phyloP scores from a whole-genome alignment of 2,888 invertebrate species.

The Pheosia gnoma region DNA sequence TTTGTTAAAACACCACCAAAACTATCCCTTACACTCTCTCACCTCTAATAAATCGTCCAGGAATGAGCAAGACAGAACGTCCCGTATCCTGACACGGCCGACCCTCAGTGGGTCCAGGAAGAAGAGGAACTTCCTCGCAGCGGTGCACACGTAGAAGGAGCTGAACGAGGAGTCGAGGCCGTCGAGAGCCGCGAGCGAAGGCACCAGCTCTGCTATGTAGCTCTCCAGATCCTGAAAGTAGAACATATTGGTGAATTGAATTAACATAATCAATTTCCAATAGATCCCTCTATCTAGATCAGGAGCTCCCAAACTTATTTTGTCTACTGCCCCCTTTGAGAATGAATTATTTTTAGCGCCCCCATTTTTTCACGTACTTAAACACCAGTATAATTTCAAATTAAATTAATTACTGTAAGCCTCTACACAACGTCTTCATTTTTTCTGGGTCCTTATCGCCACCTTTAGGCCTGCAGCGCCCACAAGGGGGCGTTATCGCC shows the following conservation, averaged over 20 bases:
- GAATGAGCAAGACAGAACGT: slow-evolving; percentile 95
- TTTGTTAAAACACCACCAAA: neutral
- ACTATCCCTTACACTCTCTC: slow-evolving; percentile 24
- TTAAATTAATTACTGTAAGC: too few relatives aligned
- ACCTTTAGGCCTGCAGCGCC: too few relatives aligned
- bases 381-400: too few relatives aligned
- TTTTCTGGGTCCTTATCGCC: neutral
- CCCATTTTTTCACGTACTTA: too few relatives aligned
- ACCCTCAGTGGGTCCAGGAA: slow-evolving; percentile 95
- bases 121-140: slow-evolving; percentile 97
- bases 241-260: too few relatives aligned
- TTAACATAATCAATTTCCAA: too few relatives aligned
- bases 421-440: neutral
- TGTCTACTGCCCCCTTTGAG: too few relatives aligned
- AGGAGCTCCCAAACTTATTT: too few relatives aligned
- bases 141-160: slow-evolving; percentile 98
- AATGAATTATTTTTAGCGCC: too few relatives aligned
- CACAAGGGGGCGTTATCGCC: too few relatives aligned
- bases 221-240: slow-evolving; percentile 92
- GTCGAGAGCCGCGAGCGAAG: slow-evolving; percentile 94
- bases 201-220: slow-evolving; percentile 96
- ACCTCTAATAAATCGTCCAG: slow-evolving; percentile 95
- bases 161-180: slow-evolving; percentile 97
- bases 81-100: slow-evolving; percentile 94
- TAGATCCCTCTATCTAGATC: too few relatives aligned